These are phyloP conservation scores for Sarcophaga caerulescens DNA, from an alignment of 2,888 invertebrate genomes.

Conservation along the genomic window DNA sequence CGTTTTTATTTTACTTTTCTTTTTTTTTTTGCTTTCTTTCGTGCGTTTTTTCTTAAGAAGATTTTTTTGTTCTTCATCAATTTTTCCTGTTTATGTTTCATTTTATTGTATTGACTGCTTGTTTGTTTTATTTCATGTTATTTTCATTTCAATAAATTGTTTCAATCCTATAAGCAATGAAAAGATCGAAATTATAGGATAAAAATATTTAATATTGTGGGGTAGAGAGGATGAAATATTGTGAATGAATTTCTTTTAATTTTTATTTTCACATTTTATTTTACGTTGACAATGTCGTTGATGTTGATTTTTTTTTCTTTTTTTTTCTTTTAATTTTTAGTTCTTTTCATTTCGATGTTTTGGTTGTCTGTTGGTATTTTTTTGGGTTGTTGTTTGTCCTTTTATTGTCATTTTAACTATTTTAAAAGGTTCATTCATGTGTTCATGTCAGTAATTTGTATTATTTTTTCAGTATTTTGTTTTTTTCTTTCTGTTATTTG, in stretches of 20 bases:
- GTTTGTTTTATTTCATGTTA: slow-evolving; percentile 69
- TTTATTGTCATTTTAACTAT: slow-evolving; percentile 68
- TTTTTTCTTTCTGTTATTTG: slow-evolving; percentile 14
- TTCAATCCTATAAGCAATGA: slow-evolving; percentile 45
- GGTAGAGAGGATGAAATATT: slow-evolving; percentile 13
- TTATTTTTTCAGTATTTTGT: slow-evolving; percentile 54
- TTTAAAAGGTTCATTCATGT: slow-evolving; percentile 68
- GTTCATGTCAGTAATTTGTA: slow-evolving; percentile 68
- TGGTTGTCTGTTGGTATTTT: slow-evolving; percentile 65
- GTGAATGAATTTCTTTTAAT: slow-evolving; percentile 51
- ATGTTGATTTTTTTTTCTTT: slow-evolving; percentile 30
- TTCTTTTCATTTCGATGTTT: slow-evolving; percentile 61
- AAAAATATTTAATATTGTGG: too few relatives aligned
- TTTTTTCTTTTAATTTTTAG: neutral
- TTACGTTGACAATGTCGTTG: slow-evolving; percentile 17
- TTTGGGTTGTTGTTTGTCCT: slow-evolving; percentile 61
- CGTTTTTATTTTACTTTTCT: slow-evolving; percentile 36
- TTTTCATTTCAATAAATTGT: slow-evolving; percentile 68
- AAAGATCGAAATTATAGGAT: neutral
- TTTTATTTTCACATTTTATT: slow-evolving; percentile 3
- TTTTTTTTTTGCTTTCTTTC: slow-evolving; percentile 21
- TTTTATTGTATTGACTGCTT: slow-evolving; percentile 68
- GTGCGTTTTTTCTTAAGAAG: slow-evolving; percentile 12
- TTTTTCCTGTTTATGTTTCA: slow-evolving; percentile 63
- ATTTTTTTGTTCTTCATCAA: slow-evolving; percentile 8